Percentiles rank a stretch among this genome's conserved stretches.
phyloP scores from a whole-genome alignment of 2,797 vertebrate species.

The Lepus oiostolus region DNA sequence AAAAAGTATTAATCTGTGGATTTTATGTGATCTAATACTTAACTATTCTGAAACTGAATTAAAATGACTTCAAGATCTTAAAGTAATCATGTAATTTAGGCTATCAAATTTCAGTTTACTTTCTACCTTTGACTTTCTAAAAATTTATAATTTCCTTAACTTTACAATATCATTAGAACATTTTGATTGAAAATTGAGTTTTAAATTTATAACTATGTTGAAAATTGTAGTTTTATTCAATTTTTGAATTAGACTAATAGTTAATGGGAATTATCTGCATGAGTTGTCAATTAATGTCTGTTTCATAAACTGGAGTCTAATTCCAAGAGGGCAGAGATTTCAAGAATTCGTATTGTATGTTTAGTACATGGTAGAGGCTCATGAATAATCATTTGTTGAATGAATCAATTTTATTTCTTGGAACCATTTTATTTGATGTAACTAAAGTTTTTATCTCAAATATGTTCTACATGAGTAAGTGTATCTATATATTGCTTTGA shows the following conservation, averaged over 20 bases:
- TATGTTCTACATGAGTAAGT: neutral
- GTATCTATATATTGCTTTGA: neutral
- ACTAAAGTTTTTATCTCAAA: neutral
- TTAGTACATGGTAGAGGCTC: neutral
- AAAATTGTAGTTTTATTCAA: constrained; percentile 27
- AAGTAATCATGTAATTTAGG: neutral
- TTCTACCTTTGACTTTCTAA: constrained; percentile 31
- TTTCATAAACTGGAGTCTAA: neutral
- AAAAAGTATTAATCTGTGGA: neutral
- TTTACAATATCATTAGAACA: neutral
- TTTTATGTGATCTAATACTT: neutral
- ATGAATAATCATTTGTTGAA: constrained; percentile 10
- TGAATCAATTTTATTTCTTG: neutral
- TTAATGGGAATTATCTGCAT: neutral
- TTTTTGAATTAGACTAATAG: constrained; percentile 32
- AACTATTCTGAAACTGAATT: neutral
- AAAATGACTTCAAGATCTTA: neutral
- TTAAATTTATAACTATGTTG: neutral
- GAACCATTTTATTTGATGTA: neutral
- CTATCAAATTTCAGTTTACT: constrained; percentile 26
- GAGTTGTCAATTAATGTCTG: neutral
- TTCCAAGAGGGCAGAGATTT: neutral
- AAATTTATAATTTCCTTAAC: constrained; percentile 8
- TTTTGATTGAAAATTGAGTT: constrained; percentile 47
- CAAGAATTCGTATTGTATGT: neutral